A percentile compares a stretch with the other conserved stretches of the same genome.
These are phyloP conservation scores for Artemia sinica DNA, from an alignment of 2,888 invertebrate genomes.

Conservation along the genomic window DNA sequence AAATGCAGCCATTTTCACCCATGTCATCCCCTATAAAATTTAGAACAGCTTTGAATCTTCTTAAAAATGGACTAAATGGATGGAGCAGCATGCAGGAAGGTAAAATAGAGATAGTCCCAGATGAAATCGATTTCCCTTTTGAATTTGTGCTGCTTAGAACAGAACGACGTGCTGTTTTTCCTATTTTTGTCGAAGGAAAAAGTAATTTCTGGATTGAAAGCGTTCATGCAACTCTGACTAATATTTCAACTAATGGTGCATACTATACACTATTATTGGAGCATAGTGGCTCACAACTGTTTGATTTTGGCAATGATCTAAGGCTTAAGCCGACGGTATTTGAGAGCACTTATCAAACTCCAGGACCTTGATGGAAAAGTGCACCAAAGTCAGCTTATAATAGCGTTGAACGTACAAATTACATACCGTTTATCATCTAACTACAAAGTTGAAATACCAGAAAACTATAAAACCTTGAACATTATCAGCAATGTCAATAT, in stretches of 20 bases:
- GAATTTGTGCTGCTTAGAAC: background rate
- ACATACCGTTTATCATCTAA: background rate
- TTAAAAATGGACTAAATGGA: background rate
- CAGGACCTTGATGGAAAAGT: background rate
- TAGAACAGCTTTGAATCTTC: background rate
- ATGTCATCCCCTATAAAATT: background rate
- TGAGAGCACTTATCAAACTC: background rate
- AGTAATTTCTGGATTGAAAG: background rate
- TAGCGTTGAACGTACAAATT: background rate
- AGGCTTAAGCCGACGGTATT: background rate
- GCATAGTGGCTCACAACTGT: background rate
- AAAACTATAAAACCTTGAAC: conserved; percentile 3
- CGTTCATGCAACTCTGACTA: background rate
- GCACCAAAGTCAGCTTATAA: background rate
- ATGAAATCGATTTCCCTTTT: conserved; percentile 5
- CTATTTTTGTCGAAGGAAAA: background rate
- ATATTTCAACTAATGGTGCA: background rate
- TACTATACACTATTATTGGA: background rate
- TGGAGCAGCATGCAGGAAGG: background rate
- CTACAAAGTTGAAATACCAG: conserved; percentile 4
- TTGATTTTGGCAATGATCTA: background rate
- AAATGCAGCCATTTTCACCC: background rate
- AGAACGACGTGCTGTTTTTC: background rate
- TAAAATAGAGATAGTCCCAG: background rate
- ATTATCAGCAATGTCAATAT: background rate